Evolutionary conservation across 2,113 vertebrate species (phyloP), one percentile per base, ranked within the genome.

Genomic region (Chlorocebus sabaeus): DNA sequence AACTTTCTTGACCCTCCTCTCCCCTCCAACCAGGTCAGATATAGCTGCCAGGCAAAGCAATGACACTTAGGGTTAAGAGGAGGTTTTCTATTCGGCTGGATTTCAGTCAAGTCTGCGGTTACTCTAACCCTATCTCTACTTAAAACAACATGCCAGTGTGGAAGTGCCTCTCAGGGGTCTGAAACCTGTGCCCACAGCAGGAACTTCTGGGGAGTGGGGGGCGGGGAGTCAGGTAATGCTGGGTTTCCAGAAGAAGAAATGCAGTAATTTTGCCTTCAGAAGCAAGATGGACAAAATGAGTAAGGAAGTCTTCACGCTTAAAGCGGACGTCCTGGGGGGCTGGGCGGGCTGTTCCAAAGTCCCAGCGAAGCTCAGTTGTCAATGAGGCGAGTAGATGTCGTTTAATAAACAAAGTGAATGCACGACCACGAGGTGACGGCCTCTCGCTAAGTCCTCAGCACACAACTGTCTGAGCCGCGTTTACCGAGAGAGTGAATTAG

Each of bases 401-500:
- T 35, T 81, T 67, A 75, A 52, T 16, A 84, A 95, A 86, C 5
- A 50, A 14, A 95, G 76, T 0, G 78, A 52, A 70, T 0, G 89
- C 64, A 10, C 3, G 0, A 20, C 92, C n/a, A 6, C 16, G 68
- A 92, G 88, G 27, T 50, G 94, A 23, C 27, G 0, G 73, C 6
- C 3, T 72, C 52, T 78, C 9, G 0, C 61, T n/a, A 73, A 72
- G 87, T 50, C 95, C 96, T 78, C 22, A 6, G 97, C 89, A 90
- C 6, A 80, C 84, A 8, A 16, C 85, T 10, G 85, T 38, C 90
- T 70, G 95, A 93, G 94, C 8, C 35, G 64, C 30, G 50, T 93
- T 96, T 61, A 55, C 96, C 48, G 1, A 38, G 68, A 67, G 76
- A 93, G 81, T 38, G 95, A 95, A 40, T 55, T 64, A 89, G 72